Base-by-base conservation (phyloP, 2,888 invertebrate species). In the Linnaemya tessellans region DNA sequence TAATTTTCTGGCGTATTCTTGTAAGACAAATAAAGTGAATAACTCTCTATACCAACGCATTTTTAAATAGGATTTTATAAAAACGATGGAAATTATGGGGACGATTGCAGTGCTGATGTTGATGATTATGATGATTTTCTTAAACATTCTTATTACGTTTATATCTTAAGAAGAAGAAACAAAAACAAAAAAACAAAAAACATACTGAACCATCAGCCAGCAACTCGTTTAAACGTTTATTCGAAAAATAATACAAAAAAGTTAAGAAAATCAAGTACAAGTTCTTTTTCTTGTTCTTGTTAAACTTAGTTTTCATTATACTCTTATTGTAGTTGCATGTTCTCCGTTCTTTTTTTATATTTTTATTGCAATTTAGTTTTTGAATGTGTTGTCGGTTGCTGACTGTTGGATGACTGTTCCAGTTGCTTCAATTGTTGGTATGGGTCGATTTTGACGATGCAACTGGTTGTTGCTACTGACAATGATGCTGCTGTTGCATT, bases 391-490 rank as follows among this genome's bases (percentile, higher is more conserved):
- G 68, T 54, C 41, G 38, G 81, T 75, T 81, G 38, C 38, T 67
- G 67, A 60, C 49, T 70, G 68, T 64, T 75, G 67, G n/a, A 18
- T 77, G 68, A 51, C 38, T 64, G 46, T 51, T 54, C 51, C 35
- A 41, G 25, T 67, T 73, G 9, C 58, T 70, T 80, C 30, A 54
- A 71, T 71, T 56, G 80, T 58, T 65, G 74, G 62, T 64, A 68
- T 71, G 67, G 71, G 71, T 71, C 64, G 41, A 58, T 75, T 58
- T 49, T 15, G 68, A 41, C n/a, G 81, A 86, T 84, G 87, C 87
- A 87, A 87, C 87, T 87, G 87, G 87, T 87, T 87, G 87, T 77
- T 83, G 74, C 71, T 62, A 71, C 56, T 38, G 82, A 62, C 30
- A 75, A 81, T 75, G 85, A 80, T 75, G 41, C 67, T 70, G 56